These are phyloP conservation scores for Antennarius maculatus DNA, from an alignment of 2,797 vertebrate genomes.

Conservation along the genomic window DNA sequence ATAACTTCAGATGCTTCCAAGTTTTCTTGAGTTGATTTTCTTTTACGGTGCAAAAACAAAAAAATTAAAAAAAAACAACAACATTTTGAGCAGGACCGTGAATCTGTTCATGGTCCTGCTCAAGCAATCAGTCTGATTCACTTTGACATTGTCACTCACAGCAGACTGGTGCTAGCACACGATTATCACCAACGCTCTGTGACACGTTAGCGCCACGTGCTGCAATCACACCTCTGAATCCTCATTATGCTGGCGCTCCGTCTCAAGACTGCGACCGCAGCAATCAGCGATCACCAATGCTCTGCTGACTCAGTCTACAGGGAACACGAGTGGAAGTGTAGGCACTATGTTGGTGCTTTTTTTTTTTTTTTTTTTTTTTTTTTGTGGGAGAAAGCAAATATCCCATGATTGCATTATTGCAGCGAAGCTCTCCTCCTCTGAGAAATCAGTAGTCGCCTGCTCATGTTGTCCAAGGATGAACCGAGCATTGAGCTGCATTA, in stretches of 20 bases:
- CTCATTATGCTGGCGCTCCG: conserved; percentile 40
- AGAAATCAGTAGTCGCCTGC: conserved; percentile 52
- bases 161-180: conserved; percentile 20
- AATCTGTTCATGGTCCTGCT: too few species aligned
- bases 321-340: neutral
- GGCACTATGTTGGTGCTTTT: neutral
- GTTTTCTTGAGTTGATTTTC: too few species aligned
- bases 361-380: neutral
- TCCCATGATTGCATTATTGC: conserved; percentile 27
- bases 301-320: conserved; percentile 46
- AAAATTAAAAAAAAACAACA: too few species aligned
- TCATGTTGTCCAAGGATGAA: conserved; percentile 34
- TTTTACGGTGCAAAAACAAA: too few species aligned
- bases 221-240: conserved; percentile 1
- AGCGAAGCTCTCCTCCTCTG: neutral
- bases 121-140: conserved; percentile 29
- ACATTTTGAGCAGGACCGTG: too few species aligned
- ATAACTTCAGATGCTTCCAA: neutral
- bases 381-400: conserved; percentile 16
- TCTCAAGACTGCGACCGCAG: conserved; percentile 20
- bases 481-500: conserved; percentile 39
- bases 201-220: conserved; percentile 17
- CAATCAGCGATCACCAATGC: conserved; percentile 25
- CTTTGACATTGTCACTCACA: conserved; percentile 39
- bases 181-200: conserved; percentile 26